Evolutionary conservation across 2,888 invertebrate species (phyloP).

Genomic region (Tridacna crocea): DNA sequence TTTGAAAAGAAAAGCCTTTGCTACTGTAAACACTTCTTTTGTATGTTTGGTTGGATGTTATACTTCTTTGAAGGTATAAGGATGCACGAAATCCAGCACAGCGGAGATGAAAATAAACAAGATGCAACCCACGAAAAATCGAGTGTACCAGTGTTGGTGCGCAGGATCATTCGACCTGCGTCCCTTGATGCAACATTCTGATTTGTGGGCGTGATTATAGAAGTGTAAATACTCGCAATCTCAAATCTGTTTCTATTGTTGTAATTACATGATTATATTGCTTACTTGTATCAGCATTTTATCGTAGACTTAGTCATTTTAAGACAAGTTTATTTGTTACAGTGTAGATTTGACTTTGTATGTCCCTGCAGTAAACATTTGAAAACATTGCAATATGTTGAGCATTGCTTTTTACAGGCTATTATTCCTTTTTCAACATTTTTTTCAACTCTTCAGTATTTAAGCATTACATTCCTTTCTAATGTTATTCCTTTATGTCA

Average conservation of each 20-base stretch:
- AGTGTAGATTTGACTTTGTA: too few relatives aligned
- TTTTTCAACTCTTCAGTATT: too few relatives aligned
- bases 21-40: slow-evolving; percentile 25
- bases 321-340: too few relatives aligned
- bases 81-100: slow-evolving; percentile 13
- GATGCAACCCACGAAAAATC: slow-evolving; percentile 31
- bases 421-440: too few relatives aligned
- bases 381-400: too few relatives aligned
- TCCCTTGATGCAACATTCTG: slow-evolving; percentile 56
- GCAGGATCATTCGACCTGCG: slow-evolving; percentile 39
- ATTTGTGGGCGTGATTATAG: slow-evolving; percentile 45
- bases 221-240: slow-evolving; percentile 53
- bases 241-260: not conserved
- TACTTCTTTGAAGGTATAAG: slow-evolving; percentile 59
- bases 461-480: too few relatives aligned
- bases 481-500: not conserved
- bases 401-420: too few relatives aligned
- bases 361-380: too few relatives aligned
- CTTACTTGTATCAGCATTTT: not conserved
- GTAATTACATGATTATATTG: not conserved
- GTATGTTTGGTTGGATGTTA: slow-evolving; percentile 50
- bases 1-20: not conserved
- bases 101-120: slow-evolving; percentile 16
- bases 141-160: slow-evolving; percentile 48
- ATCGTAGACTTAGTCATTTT: too few relatives aligned